Conservation (phyloP, 2,888 invertebrate species). For the Microdon myrmicae region DNA sequence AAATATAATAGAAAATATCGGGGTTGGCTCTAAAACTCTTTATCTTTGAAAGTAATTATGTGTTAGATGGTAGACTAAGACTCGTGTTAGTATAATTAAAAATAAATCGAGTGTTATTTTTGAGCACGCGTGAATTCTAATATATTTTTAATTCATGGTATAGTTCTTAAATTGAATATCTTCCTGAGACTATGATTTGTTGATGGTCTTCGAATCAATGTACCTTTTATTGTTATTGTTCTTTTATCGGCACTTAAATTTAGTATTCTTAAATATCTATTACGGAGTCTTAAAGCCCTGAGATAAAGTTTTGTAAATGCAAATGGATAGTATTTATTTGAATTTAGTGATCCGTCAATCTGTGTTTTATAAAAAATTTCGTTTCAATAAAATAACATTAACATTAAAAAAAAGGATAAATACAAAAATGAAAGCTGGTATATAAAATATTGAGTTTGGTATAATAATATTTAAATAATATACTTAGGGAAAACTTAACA, state of each 20-base stretch:
- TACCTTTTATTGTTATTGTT: constrained; percentile 8
- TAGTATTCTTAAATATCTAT: constrained; percentile 21
- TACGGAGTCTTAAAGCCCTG: constrained; percentile 43
- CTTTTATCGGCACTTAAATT: constrained; percentile 35
- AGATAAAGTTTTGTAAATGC: constrained; percentile 35
- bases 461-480: background rate
- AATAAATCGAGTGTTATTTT: too few relatives aligned
- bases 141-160: too few relatives aligned
- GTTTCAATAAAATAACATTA: background rate
- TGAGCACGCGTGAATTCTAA: too few relatives aligned
- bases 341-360: too few relatives aligned
- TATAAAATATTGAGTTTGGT: background rate
- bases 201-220: constrained; percentile 31
- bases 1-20: constrained; percentile 30
- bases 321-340: constrained; percentile 36
- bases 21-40: too few relatives aligned
- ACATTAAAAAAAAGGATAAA: background rate
- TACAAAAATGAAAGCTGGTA: background rate
- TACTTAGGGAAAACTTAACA: too few relatives aligned
- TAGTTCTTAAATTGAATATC: constrained; percentile 25
- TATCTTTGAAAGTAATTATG: too few relatives aligned
- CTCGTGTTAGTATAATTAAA: too few relatives aligned
- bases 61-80: constrained; percentile 24
- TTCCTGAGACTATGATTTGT: constrained; percentile 37
- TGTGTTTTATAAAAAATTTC: constrained; percentile 1